phyloP scores from a whole-genome alignment of 64 coral and sea anemone species.

The Cladopsammia gracilis region DNA sequence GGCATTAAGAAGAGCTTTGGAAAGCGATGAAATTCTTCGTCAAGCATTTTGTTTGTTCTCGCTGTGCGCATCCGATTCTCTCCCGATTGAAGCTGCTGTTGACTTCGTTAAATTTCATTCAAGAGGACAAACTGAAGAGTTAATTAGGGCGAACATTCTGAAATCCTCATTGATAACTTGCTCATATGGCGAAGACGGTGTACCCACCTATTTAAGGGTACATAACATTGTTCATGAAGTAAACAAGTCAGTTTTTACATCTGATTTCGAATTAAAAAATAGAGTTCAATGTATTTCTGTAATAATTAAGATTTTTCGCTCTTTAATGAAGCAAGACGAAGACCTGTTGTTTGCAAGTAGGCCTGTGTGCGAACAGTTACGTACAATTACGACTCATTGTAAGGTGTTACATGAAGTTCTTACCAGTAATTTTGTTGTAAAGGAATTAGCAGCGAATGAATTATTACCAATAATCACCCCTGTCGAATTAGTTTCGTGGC shows the following conservation, averaged over 20 bases:
- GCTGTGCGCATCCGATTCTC: conserved; percentile 33
- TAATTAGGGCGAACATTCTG: conserved; percentile 9
- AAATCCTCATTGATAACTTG: conserved; percentile 44
- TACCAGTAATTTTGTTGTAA: background rate
- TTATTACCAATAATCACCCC: background rate
- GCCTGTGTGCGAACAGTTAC: background rate
- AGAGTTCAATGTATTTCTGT: background rate
- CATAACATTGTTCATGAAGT: conserved; percentile 52
- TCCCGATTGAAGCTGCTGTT: conserved; percentile 52
- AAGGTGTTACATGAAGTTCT: background rate
- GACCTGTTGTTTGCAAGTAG: background rate
- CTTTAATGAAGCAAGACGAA: background rate
- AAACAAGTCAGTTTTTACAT: background rate
- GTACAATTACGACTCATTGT: background rate
- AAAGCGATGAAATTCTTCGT: conserved; percentile 10
- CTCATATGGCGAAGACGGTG: background rate
- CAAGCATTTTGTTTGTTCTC: conserved; percentile 61
- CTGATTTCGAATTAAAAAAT: background rate
- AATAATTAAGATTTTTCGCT: background rate
- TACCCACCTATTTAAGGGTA: background rate
- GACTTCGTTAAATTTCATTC: conserved; percentile 23
- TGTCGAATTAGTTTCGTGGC: background rate
- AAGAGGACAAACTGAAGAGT: conserved; percentile 9
- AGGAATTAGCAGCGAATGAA: background rate
- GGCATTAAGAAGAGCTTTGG: conserved; percentile 30